Percentiles rank a stretch among this genome's conserved stretches.
Evolutionary conservation across 2,113 vertebrate species (phyloP).

Genomic region (Nannospalax galili): DNA sequence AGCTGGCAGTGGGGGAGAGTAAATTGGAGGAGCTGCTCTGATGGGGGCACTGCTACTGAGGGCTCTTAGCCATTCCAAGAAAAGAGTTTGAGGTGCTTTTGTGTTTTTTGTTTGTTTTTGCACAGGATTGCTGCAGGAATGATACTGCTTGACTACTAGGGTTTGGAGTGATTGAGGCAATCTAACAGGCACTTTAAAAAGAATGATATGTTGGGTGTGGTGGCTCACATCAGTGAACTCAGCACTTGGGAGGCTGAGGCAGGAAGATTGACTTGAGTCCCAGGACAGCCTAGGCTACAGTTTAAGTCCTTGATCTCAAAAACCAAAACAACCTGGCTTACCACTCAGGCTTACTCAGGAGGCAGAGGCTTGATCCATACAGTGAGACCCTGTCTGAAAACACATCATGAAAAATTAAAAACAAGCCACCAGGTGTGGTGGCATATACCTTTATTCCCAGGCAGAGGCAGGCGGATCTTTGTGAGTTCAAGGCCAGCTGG

Average conservation of each 20-base stretch:
- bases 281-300: neutral
- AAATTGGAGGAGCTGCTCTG: neutral
- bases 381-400: neutral
- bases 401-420: neutral
- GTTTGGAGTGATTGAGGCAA: neutral
- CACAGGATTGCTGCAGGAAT: neutral
- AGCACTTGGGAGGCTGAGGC: neutral
- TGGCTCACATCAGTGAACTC: neutral
- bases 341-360: neutral
- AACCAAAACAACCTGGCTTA: no score
- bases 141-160: neutral
- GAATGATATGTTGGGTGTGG: neutral
- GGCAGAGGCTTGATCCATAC: neutral
- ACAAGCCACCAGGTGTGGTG: neutral
- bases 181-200: neutral
- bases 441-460: no score
- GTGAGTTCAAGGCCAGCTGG: neutral
- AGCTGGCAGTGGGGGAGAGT: neutral
- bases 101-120: neutral
- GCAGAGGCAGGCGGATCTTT: neutral
- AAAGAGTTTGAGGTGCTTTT: neutral
- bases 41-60: neutral
- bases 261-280: neutral
- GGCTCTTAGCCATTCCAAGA: neutral
- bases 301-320: no score